phyloP scores from a whole-genome alignment of 2,113 vertebrate species.

The Tragelaphus scriptus region DNA sequence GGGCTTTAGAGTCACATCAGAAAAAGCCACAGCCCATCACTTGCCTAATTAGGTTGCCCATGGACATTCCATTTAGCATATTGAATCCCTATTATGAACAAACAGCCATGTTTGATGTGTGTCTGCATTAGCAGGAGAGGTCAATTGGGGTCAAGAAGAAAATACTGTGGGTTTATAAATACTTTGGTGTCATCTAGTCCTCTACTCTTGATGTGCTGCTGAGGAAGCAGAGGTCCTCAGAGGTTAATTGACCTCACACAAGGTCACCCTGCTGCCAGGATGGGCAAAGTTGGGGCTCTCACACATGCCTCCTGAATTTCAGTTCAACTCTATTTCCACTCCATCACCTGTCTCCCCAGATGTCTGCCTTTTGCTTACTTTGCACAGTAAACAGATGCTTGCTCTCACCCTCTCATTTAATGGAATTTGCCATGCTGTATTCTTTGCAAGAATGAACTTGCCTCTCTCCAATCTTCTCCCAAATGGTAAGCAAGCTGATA shows the following conservation, averaged over 20 bases:
- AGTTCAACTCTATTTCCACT: not conserved
- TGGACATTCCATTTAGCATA: not conserved
- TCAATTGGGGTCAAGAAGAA: not conserved
- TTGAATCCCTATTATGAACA: constrained; percentile 22
- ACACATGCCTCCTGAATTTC: not conserved
- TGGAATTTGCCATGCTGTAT: not conserved
- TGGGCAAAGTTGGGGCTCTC: not conserved
- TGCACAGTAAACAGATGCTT: constrained; percentile 24
- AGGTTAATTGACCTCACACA: not conserved
- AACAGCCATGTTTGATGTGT: not conserved
- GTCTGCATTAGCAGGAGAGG: not conserved
- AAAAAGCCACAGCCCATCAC: constrained; percentile 5
- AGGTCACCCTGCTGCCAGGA: not conserved
- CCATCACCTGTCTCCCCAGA: not conserved
- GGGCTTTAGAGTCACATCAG: not conserved
- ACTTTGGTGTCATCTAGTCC: not conserved
- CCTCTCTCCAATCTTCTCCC: not conserved
- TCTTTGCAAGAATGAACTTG: not conserved
- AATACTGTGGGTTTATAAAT: not conserved
- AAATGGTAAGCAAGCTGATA: not conserved
- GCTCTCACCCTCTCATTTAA: not conserved
- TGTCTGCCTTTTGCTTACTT: not conserved
- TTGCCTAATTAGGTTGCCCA: constrained; percentile 36
- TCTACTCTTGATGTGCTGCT: not conserved
- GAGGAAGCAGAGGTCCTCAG: not conserved